A percentile compares a stretch with the other conserved stretches of the same genome.
phyloP scores from a whole-genome alignment of 2,888 invertebrate genomes.

The Pasiphila rectangulata region DNA sequence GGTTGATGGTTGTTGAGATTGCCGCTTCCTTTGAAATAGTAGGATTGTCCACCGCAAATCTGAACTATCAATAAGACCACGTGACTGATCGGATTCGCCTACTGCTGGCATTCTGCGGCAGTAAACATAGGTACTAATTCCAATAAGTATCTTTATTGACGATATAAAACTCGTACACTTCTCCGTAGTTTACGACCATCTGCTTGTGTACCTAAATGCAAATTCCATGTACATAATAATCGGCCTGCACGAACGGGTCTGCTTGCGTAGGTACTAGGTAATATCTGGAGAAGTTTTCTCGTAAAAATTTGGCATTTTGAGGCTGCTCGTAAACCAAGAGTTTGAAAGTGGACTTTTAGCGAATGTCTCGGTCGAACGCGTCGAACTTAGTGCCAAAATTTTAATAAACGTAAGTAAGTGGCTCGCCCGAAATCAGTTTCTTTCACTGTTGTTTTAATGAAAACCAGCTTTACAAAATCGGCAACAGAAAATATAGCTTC shows the following conservation, averaged over 20 bases:
- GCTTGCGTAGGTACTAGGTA: slow-evolving; percentile 35
- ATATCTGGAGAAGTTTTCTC: slow-evolving; percentile 63
- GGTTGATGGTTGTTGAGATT: slow-evolving; percentile 20
- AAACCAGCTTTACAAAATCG: slow-evolving; percentile 38
- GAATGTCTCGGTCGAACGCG: slow-evolving; percentile 50
- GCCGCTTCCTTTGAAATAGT: slow-evolving; percentile 9
- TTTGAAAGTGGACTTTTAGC: slow-evolving; percentile 50
- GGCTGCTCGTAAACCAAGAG: slow-evolving; percentile 56
- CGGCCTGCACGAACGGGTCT: slow-evolving; percentile 46
- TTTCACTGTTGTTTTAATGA: slow-evolving; percentile 44
- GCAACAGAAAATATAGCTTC: slow-evolving; percentile 37
- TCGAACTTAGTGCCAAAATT: slow-evolving; percentile 59
- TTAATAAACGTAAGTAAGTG: slow-evolving; percentile 56
- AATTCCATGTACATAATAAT: slow-evolving; percentile 52
- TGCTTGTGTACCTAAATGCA: slow-evolving; percentile 57
- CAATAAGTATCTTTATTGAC: slow-evolving; percentile 40
- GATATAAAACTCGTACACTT: slow-evolving; percentile 42
- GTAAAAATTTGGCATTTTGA: slow-evolving; percentile 61
- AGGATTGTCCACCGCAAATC: slow-evolving; percentile 22
- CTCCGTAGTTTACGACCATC: slow-evolving; percentile 43
- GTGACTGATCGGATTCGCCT: slow-evolving; percentile 13
- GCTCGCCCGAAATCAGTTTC: slow-evolving; percentile 43
- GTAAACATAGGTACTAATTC: slow-evolving; percentile 20
- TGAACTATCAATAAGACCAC: slow-evolving; percentile 11
- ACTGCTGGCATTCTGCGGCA: too few species aligned